Conservation (phyloP, 2,113 vertebrate genomes). For the Zapus hudsonius region DNA sequence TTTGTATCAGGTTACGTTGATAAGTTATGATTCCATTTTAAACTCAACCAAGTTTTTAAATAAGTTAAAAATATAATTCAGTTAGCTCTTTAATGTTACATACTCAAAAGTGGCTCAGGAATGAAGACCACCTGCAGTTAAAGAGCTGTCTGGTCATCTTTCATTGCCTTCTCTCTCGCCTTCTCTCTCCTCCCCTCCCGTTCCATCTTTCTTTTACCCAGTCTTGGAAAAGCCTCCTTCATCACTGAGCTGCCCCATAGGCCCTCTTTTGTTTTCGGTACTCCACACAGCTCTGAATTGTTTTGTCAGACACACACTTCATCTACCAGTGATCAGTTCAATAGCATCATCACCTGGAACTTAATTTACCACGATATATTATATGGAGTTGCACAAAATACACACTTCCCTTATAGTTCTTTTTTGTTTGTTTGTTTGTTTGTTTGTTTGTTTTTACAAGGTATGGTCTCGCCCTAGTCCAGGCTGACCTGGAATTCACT, state of each 20-base stretch:
- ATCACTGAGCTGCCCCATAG: neutral
- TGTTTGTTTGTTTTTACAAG: no score
- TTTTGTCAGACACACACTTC: neutral
- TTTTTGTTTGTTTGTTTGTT: no score
- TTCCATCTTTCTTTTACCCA: neutral
- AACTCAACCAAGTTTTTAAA: neutral
- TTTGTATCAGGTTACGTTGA: slow-evolving; percentile 17
- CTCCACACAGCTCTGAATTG: neutral
- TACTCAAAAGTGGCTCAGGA: neutral
- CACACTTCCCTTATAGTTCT: neutral
- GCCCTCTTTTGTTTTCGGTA: neutral
- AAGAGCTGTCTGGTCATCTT: neutral
- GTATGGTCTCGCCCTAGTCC: no score
- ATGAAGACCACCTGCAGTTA: neutral
- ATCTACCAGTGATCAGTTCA: neutral
- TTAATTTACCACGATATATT: neutral
- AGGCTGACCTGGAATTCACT: no score
- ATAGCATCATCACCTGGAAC: neutral
- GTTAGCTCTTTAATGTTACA: neutral
- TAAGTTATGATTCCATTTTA: slow-evolving; percentile 31
- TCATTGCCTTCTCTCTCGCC: neutral
- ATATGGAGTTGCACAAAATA: neutral
- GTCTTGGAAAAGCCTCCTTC: no score
- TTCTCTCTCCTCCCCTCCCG: no score
- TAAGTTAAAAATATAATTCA: slow-evolving; percentile 22